Percentiles rank a stretch among this genome's conserved stretches.
Conservation (phyloP, 2,888 invertebrate genomes). For the Opisthograptis luteolata region DNA sequence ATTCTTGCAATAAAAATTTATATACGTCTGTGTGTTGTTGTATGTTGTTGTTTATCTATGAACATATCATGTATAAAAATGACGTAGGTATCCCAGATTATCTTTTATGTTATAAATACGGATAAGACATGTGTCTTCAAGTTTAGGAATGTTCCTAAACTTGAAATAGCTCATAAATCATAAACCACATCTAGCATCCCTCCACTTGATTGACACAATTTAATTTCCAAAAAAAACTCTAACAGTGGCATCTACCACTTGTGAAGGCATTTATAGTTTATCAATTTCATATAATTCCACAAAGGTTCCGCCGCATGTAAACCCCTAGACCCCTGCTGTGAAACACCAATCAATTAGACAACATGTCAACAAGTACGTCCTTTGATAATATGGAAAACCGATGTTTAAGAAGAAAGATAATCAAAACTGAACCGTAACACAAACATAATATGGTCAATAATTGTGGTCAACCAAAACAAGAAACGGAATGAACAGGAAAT, state of each 20-base stretch:
- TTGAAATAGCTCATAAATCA: slow-evolving; percentile 30
- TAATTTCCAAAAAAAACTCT: slow-evolving; percentile 57
- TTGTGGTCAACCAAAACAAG: slow-evolving; percentile 54
- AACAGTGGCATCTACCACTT: slow-evolving; percentile 81
- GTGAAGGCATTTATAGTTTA: slow-evolving; percentile 78
- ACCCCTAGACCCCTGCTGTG: slow-evolving; percentile 76
- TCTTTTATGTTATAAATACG: too few species aligned
- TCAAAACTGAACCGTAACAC: slow-evolving; percentile 69
- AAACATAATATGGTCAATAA: slow-evolving; percentile 60
- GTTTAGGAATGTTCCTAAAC: background rate
- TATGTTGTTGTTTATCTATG: too few species aligned
- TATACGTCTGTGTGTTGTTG: too few species aligned
- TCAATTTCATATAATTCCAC: slow-evolving; percentile 81
- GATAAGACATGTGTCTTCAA: too few species aligned
- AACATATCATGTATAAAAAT: too few species aligned
- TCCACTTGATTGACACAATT: slow-evolving; percentile 57
- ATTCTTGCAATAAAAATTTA: too few species aligned
- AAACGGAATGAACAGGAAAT: slow-evolving; percentile 44
- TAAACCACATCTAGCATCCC: slow-evolving; percentile 34
- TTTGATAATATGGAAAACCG: slow-evolving; percentile 72
- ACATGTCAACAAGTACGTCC: slow-evolving; percentile 84
- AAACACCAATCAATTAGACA: slow-evolving; percentile 84
- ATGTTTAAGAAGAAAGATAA: slow-evolving; percentile 45
- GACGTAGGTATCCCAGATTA: background rate
- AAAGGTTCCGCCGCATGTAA: slow-evolving; percentile 77